phyloP scores from a whole-genome alignment of 2,113 vertebrate genomes.

The Suncus etruscus region DNA sequence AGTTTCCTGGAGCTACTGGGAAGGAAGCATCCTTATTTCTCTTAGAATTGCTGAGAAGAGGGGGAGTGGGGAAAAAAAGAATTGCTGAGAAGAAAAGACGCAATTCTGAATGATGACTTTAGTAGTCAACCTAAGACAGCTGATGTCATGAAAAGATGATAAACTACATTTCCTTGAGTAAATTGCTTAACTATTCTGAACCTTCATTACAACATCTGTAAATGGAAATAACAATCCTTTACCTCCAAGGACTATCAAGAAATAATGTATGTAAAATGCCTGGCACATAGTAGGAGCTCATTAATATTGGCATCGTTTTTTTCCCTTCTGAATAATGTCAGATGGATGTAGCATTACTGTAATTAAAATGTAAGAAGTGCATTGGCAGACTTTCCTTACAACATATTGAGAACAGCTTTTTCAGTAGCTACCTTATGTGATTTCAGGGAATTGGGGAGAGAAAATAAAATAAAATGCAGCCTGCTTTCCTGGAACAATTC shows the following conservation, averaged over 20 bases:
- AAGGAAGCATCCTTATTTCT: not conserved
- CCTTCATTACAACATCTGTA: slow-evolving; percentile 45
- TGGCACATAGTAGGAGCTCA: slow-evolving; percentile 76
- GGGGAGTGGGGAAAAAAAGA: too few relatives aligned
- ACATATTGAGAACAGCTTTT: slow-evolving; percentile 77
- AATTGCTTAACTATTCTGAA: slow-evolving; percentile 34
- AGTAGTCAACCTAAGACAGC: not conserved
- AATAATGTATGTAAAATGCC: slow-evolving; percentile 53
- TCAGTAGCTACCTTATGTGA: slow-evolving; percentile 77
- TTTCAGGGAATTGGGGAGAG: slow-evolving; percentile 78
- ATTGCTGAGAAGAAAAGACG: slow-evolving; percentile 17
- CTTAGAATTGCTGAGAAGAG: not conserved
- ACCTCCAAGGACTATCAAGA: slow-evolving; percentile 23
- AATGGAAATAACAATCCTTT: slow-evolving; percentile 57
- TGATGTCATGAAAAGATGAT: slow-evolving; percentile 16
- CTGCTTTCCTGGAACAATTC: slow-evolving; percentile 78
- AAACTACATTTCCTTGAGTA: slow-evolving; percentile 40
- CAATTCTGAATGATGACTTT: slow-evolving; percentile 29
- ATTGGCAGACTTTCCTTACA: slow-evolving; percentile 70
- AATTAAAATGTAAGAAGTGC: slow-evolving; percentile 75
- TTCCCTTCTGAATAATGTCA: slow-evolving; percentile 60
- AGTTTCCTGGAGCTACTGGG: not conserved
- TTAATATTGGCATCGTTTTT: slow-evolving; percentile 64
- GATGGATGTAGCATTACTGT: slow-evolving; percentile 71
- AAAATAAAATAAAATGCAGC: slow-evolving; percentile 76